Evolutionary conservation across 2,797 vertebrate genomes (phyloP).

Genomic region (Ispidina picta): DNA sequence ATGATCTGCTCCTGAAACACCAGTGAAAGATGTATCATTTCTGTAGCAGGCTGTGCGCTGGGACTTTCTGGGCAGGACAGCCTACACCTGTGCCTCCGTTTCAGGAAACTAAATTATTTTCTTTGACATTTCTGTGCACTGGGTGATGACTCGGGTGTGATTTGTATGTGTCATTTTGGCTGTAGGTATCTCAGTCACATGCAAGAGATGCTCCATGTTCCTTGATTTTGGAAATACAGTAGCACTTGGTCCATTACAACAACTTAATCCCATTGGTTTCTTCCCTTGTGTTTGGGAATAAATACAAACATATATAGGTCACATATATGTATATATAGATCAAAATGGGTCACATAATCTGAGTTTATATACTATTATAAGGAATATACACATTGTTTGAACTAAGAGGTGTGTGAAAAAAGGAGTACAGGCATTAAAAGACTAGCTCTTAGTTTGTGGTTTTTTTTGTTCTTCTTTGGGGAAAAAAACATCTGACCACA

Average conservation of each 20-base stretch:
- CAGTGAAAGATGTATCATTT: conserved; percentile 43
- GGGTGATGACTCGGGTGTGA: background rate
- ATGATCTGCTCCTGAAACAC: background rate
- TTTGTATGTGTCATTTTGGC: background rate
- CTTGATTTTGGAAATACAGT: background rate
- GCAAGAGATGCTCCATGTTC: background rate
- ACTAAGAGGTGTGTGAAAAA: background rate
- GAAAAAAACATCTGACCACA: background rate
- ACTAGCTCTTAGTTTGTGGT: background rate
- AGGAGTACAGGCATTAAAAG: background rate
- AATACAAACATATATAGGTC: no score
- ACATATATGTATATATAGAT: no score
- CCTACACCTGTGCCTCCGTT: background rate
- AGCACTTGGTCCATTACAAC: background rate
- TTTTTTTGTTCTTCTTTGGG: background rate
- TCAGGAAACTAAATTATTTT: background rate
- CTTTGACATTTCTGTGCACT: background rate
- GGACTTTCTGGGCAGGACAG: background rate
- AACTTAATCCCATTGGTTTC: no score
- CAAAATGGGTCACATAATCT: no score
- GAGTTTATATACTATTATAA: no score
- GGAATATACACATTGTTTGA: background rate
- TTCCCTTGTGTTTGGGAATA: no score
- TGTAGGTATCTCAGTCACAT: background rate
- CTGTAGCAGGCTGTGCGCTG: conserved; percentile 17